Conservation (phyloP, 2,113 vertebrate genomes). For the Mormoops blainvillei region DNA sequence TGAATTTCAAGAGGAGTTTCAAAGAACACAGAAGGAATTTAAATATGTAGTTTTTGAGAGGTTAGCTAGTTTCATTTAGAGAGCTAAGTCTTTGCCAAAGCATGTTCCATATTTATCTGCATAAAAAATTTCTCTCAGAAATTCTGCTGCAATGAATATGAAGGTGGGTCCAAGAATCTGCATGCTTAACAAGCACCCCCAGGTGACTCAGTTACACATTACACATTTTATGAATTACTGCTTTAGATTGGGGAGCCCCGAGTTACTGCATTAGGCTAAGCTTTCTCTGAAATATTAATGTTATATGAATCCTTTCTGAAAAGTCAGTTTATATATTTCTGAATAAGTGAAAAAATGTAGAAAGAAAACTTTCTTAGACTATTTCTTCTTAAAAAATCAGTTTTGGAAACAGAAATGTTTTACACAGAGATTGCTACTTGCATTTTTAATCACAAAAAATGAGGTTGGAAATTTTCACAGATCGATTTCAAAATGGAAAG, state of each 20-base stretch:
- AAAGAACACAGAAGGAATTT: conserved; percentile 59
- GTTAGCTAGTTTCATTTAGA: conserved; percentile 59
- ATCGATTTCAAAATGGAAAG: neutral
- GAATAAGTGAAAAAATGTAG: neutral
- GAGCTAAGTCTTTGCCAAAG: conserved; percentile 18
- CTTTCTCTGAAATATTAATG: conserved; percentile 10
- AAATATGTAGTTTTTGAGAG: conserved; percentile 57
- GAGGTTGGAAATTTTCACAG: neutral
- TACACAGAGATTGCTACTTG: neutral
- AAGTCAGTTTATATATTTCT: neutral
- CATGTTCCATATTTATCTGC: conserved; percentile 37
- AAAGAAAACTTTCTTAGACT: neutral
- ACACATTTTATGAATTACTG: conserved; percentile 37
- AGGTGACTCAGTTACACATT: conserved; percentile 42
- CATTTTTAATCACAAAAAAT: neutral
- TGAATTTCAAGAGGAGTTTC: conserved; percentile 55
- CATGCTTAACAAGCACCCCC: conserved; percentile 10
- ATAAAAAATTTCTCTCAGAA: conserved; percentile 24
- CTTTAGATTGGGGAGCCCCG: neutral
- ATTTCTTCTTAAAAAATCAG: neutral
- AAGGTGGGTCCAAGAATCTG: conserved; percentile 3
- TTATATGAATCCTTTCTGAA: neutral
- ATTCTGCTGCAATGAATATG: conserved; percentile 46
- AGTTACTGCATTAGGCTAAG: neutral
- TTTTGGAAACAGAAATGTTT: neutral